Evolutionary conservation across 1,140 invertebrate species (phyloP).

Genomic region (Hylyphantes graminicola): DNA sequence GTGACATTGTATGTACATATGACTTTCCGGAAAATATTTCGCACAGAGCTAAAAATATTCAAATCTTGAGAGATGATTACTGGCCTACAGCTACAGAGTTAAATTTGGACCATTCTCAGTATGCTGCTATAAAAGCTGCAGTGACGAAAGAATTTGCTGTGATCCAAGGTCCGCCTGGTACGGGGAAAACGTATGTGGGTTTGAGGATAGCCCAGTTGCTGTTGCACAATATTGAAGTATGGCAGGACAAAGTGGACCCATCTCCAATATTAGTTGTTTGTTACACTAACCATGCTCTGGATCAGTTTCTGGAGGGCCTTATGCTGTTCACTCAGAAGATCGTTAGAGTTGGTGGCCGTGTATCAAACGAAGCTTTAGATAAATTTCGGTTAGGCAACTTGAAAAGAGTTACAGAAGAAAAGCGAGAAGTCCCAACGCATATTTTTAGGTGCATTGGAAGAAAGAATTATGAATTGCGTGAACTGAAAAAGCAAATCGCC

Average conservation of each 20-base stretch:
- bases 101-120: slow-evolving; percentile 69
- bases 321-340: slow-evolving; percentile 69
- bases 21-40: not conserved
- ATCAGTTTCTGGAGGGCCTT: slow-evolving; percentile 86
- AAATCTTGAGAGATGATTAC: slow-evolving; percentile 10
- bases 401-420: slow-evolving; percentile 2
- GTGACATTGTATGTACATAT: not conserved
- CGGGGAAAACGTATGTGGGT: slow-evolving; percentile 83
- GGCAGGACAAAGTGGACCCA: slow-evolving; percentile 56
- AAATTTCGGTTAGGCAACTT: slow-evolving; percentile 51
- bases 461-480: not conserved
- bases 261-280: slow-evolving; percentile 82
- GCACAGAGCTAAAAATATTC: slow-evolving; percentile 56
- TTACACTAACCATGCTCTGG: slow-evolving; percentile 89
- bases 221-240: slow-evolving; percentile 65
- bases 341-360: slow-evolving; percentile 81
- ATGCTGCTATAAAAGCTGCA: slow-evolving; percentile 68
- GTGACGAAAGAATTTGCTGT: slow-evolving; percentile 72
- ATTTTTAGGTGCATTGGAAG: not conserved
- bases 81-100: slow-evolving; percentile 62
- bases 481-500: not conserved
- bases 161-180: slow-evolving; percentile 83
- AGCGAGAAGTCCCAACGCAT: not conserved
- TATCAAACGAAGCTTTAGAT: slow-evolving; percentile 70
- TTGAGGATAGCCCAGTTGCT: slow-evolving; percentile 67